Evolutionary conservation across 1,140 invertebrate species (phyloP).

Genomic region (Pogonognathellus flavescens): DNA sequence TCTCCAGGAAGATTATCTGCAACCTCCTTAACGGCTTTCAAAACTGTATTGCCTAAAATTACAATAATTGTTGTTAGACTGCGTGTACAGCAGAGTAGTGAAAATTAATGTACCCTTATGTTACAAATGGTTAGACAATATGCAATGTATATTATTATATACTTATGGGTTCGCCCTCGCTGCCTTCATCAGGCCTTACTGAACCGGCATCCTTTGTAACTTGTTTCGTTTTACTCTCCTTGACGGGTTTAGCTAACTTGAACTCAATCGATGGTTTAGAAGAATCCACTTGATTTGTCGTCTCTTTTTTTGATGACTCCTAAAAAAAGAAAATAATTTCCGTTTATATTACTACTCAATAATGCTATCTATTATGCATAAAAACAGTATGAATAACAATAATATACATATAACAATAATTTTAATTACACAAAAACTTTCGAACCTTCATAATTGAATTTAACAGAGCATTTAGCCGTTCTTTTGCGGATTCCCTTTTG

Average conservation of each 20-base stretch:
- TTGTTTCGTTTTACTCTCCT: background rate
- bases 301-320: too few species aligned
- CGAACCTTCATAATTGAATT: conserved; percentile 4
- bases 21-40: conserved; percentile 77
- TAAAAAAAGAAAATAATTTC: too few species aligned
- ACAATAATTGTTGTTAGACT: background rate
- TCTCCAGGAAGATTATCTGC: conserved; percentile 76
- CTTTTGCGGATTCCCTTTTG: background rate
- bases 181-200: background rate
- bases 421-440: too few species aligned
- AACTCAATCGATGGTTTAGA: background rate
- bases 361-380: too few species aligned
- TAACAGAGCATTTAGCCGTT: background rate
- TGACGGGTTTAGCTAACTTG: background rate
- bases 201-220: background rate
- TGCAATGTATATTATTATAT: background rate
- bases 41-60: conserved; percentile 50
- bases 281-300: too few species aligned
- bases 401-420: too few species aligned
- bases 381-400: too few species aligned
- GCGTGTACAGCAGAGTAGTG: too few species aligned
- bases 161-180: background rate
- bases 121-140: too few species aligned
- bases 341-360: too few species aligned
- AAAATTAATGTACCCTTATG: too few species aligned